Conservation (phyloP, 2,113 vertebrate species). For the Calonectris borealis region DNA sequence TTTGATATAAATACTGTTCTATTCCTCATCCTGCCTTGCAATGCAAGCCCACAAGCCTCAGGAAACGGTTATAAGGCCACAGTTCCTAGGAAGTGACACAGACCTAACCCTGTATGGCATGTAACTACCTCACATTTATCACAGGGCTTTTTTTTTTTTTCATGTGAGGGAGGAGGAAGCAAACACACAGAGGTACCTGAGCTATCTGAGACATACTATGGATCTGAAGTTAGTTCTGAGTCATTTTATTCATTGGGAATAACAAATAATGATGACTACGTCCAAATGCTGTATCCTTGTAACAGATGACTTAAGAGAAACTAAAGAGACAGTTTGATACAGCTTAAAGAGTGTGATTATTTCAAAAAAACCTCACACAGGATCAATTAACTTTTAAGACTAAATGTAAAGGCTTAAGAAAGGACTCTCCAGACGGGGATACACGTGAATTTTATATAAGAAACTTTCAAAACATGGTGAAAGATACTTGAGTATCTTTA, state of each 20-base stretch:
- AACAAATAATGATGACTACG: background rate
- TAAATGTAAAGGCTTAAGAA: background rate
- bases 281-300: background rate
- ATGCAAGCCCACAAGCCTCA: background rate
- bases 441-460: background rate
- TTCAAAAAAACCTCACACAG: background rate
- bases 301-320: background rate
- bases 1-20: background rate
- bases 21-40: background rate
- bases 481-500: background rate
- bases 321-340: background rate
- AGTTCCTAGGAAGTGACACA: background rate
- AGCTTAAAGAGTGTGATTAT: background rate
- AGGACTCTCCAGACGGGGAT: background rate
- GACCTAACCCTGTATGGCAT: background rate
- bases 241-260: background rate
- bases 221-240: background rate
- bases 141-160: background rate
- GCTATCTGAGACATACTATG: background rate
- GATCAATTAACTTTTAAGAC: background rate
- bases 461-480: background rate
- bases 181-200: background rate
- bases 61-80: fast-evolving
- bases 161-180: background rate
- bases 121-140: background rate